Evolutionary conservation across 2,113 vertebrate genomes (phyloP).

Genomic region (Cynocephalus volans): DNA sequence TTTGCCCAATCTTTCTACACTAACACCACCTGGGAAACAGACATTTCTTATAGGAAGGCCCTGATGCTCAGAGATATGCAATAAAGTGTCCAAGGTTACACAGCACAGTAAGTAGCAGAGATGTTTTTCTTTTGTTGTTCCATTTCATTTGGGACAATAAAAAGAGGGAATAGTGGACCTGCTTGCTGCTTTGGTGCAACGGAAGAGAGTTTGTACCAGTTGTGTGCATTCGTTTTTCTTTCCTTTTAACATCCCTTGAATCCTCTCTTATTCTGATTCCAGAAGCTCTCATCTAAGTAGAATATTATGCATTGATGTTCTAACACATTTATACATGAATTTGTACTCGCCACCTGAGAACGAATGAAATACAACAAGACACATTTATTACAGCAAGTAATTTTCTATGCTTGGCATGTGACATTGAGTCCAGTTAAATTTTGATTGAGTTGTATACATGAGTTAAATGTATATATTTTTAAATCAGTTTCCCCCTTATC

Average conservation of each 20-base stretch:
- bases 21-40: neutral
- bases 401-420: constrained; percentile 66
- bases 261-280: neutral
- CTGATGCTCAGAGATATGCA: neutral
- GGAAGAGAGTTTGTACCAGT: neutral
- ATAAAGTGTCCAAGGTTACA: neutral
- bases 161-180: neutral
- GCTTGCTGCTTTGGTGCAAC: neutral
- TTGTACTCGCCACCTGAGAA: constrained; percentile 57
- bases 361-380: constrained; percentile 64
- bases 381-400: constrained; percentile 52
- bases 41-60: neutral
- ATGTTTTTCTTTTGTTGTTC: neutral
- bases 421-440: constrained; percentile 74
- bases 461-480: constrained; percentile 63
- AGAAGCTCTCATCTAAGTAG: neutral
- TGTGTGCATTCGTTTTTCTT: neutral
- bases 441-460: constrained; percentile 52
- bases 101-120: too few relatives aligned
- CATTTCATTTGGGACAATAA: neutral
- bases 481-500: constrained; percentile 60
- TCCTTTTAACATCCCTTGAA: neutral
- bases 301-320: neutral
- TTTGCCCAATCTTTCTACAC: neutral
- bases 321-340: neutral